Evolutionary conservation across 2,113 vertebrate genomes (phyloP).

Genomic region (Bubo bubo): DNA sequence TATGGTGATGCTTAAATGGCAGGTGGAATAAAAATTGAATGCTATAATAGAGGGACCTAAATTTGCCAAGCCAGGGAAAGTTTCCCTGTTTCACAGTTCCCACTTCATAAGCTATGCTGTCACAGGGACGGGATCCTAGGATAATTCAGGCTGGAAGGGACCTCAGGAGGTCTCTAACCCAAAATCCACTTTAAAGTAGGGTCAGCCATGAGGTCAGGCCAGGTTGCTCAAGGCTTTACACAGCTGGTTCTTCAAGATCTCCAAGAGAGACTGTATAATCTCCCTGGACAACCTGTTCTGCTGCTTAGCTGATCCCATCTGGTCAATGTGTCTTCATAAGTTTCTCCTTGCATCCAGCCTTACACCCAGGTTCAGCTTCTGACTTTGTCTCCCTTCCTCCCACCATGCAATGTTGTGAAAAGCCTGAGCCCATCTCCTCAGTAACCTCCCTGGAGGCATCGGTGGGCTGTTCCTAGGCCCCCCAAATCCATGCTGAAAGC

Average conservation of each 20-base stretch:
- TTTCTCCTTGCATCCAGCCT: neutral
- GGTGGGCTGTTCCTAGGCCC: neutral
- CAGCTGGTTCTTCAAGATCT: neutral
- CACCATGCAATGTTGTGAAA: accelerated
- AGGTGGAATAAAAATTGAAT: neutral
- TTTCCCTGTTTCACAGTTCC: neutral
- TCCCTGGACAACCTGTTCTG: neutral
- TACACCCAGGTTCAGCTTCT: neutral
- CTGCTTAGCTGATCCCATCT: neutral
- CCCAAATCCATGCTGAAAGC: neutral
- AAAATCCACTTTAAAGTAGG: neutral
- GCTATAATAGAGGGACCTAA: neutral
- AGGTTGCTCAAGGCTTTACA: neutral
- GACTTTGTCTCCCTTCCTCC: neutral
- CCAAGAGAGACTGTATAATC: neutral
- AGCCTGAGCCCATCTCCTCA: neutral
- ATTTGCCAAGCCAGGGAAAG: neutral
- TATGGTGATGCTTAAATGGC: neutral
- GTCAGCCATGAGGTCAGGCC: neutral
- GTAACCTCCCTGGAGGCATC: neutral
- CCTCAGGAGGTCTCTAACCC: neutral
- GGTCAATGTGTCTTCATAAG: neutral
- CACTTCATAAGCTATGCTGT: neutral
- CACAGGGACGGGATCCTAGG: neutral
- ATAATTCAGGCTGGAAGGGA: neutral